These are phyloP conservation scores for Eutolmus rufibarbis DNA, from an alignment of 2,888 invertebrate genomes.

Conservation along the genomic window DNA sequence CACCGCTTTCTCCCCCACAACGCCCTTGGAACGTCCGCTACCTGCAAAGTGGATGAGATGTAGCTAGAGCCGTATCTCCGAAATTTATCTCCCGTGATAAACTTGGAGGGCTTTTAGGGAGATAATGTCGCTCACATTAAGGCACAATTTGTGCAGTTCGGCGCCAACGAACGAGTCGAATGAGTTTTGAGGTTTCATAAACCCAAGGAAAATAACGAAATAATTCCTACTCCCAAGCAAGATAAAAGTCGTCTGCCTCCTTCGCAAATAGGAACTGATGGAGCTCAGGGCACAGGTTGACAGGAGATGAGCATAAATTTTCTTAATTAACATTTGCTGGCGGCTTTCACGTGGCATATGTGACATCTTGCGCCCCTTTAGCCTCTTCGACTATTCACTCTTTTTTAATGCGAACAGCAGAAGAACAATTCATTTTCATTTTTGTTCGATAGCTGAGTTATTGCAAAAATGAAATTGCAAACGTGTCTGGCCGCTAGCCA, in stretches of 20 bases:
- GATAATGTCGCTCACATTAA: background rate
- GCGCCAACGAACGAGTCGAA: background rate
- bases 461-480: background rate
- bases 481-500: background rate
- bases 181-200: constrained; percentile 13
- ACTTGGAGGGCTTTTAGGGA: background rate
- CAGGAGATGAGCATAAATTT: background rate
- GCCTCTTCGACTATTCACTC: background rate
- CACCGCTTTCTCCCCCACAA: background rate
- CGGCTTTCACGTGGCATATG: background rate
- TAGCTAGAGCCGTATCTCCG: background rate
- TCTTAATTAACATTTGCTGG: background rate
- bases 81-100: constrained; percentile 6
- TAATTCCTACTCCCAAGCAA: background rate
- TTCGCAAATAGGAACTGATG: background rate
- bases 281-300: background rate
- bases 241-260: background rate
- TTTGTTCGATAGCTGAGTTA: background rate
- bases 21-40: background rate
- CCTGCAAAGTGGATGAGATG: background rate
- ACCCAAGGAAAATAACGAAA: background rate
- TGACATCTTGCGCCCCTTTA: background rate
- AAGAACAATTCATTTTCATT: background rate
- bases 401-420: background rate
- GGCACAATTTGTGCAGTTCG: background rate